Evolutionary conservation across 2,113 vertebrate species (phyloP).

Genomic region (Sialia sialis): DNA sequence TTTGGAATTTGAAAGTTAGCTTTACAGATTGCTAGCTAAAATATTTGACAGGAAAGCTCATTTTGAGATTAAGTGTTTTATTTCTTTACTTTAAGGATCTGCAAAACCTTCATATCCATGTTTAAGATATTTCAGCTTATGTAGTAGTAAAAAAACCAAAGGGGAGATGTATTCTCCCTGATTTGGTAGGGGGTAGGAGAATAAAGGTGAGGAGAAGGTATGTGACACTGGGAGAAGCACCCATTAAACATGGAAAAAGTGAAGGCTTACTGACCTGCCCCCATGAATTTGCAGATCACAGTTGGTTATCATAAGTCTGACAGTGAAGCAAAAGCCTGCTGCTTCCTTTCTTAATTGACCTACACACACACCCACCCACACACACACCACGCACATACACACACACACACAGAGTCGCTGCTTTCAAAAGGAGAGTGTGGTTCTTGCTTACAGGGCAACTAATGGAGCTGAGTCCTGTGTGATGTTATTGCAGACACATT

Average conservation of each 20-base stretch:
- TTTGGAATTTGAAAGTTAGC: not conserved
- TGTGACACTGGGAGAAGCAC: not conserved
- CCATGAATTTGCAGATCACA: not conserved
- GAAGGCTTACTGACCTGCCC: not conserved
- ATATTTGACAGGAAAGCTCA: not conserved
- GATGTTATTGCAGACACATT: rapidly evolving
- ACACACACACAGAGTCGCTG: rapidly evolving
- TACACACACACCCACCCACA: not conserved
- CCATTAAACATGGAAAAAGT: not conserved
- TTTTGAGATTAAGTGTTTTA: not conserved
- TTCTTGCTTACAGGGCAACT: not conserved
- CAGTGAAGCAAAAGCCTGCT: not conserved
- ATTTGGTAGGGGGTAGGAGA: not conserved
- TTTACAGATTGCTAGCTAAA: not conserved
- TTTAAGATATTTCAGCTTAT: not conserved
- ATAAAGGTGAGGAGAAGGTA: not conserved
- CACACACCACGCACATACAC: too few relatives aligned
- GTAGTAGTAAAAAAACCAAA: not conserved
- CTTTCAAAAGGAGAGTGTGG: not conserved
- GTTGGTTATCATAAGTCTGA: not conserved
- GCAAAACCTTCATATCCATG: not conserved
- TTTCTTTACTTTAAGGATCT: not conserved
- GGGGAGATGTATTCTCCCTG: not conserved
- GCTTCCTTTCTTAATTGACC: not conserved
- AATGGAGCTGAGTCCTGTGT: not conserved